A percentile compares a stretch with the other conserved stretches of the same genome.
Conservation (phyloP, 37 sponge, comb jelly and placozoan genomes). For the Dysidea cf. avara region DNA sequence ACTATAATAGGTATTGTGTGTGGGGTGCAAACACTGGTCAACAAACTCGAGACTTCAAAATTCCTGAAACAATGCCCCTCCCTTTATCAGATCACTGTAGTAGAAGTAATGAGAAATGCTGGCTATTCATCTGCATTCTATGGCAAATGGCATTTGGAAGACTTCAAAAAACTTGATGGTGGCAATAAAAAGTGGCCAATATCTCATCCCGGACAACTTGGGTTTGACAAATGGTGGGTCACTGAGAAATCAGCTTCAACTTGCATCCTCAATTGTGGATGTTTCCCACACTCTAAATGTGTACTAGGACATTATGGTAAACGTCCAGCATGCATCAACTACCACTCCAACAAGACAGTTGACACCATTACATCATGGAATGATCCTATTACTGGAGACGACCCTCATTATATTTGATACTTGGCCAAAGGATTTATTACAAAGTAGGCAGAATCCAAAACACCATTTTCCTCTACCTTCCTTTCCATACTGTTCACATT, state of each 20-base stretch:
- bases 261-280: constrained; percentile 56
- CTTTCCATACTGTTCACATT: too few relatives aligned
- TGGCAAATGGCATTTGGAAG: constrained; percentile 76
- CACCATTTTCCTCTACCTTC: too few relatives aligned
- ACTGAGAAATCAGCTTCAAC: constrained; percentile 55
- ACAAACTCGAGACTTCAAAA: constrained; percentile 26
- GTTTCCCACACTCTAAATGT: constrained; percentile 47
- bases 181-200: too few relatives aligned
- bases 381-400: constrained; percentile 46
- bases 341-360: constrained; percentile 23
- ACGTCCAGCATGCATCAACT: constrained; percentile 50
- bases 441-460: too few relatives aligned
- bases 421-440: constrained; percentile 10
- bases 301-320: constrained; percentile 44
- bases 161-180: constrained; percentile 40
- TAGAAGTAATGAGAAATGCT: constrained; percentile 38
- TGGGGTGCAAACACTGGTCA: constrained; percentile 62
- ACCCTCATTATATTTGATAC: constrained; percentile 42
- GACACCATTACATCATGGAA: neutral
- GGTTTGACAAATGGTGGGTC: too few relatives aligned
- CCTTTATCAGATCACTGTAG: constrained; percentile 52
- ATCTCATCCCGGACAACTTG: too few relatives aligned
- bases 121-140: constrained; percentile 49
- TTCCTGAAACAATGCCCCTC: constrained; percentile 39
- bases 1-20: too few relatives aligned